Evolutionary conservation across 1,140 invertebrate species (phyloP).

Genomic region (Agraylea sexmaculata): DNA sequence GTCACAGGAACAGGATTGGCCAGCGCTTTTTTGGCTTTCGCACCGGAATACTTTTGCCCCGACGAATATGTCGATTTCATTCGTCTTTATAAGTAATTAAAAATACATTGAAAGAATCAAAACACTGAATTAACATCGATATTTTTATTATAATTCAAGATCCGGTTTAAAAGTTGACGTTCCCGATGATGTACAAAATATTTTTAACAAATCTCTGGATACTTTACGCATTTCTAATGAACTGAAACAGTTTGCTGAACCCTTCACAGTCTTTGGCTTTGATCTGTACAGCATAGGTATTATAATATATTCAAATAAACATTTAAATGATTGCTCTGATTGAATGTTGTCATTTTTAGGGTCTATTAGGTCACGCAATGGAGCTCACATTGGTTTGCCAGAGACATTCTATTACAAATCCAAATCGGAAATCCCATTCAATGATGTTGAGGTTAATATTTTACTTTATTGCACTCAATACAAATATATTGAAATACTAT

Average conservation of each 20-base stretch:
- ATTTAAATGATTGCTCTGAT: neutral
- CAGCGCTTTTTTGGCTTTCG: no score
- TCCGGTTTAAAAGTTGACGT: conserved; percentile 5
- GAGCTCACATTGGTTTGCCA: conserved; percentile 52
- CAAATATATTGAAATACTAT: conserved; percentile 9
- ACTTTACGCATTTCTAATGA: conserved; percentile 35
- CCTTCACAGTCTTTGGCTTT: conserved; percentile 53
- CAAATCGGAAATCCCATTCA: conserved; percentile 34
- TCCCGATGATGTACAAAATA: conserved; percentile 13
- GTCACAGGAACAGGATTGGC: no score
- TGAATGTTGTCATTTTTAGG: conserved; percentile 19
- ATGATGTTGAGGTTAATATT: conserved; percentile 39
- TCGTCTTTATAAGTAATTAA: no score
- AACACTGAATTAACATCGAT: no score
- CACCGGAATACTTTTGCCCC: no score
- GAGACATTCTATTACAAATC: conserved; percentile 43
- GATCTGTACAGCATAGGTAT: conserved; percentile 46
- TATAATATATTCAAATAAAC: neutral
- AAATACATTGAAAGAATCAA: no score
- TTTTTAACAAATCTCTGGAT: conserved; percentile 38
- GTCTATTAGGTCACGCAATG: conserved; percentile 29
- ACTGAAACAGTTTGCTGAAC: conserved; percentile 30
- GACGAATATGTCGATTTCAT: no score
- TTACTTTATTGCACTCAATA: conserved; percentile 5
- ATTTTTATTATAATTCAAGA: no score